Percentiles rank a stretch among this genome's conserved stretches.
Conservation (phyloP, 2,113 vertebrate species). For the Brachypteracias leptosomus region DNA sequence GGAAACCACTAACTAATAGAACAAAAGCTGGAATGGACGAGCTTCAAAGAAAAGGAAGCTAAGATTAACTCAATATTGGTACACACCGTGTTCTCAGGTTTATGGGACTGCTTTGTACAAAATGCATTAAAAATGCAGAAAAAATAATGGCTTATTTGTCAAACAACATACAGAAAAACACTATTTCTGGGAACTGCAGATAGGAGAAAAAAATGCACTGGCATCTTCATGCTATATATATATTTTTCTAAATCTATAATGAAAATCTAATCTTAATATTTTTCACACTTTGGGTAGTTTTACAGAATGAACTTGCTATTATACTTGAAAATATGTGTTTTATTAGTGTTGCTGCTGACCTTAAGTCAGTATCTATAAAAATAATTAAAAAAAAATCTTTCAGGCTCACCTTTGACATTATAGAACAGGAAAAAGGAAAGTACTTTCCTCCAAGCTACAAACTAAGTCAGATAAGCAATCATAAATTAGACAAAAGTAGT, state of each 20-base stretch:
- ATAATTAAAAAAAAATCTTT: neutral
- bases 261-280: neutral
- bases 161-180: neutral
- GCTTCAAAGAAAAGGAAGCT: neutral
- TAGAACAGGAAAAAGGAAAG: neutral
- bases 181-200: neutral
- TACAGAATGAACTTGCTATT: neutral
- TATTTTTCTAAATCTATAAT: neutral
- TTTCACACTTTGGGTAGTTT: neutral
- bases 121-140: neutral
- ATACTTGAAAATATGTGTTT: neutral
- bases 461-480: neutral
- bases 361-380: neutral
- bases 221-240: neutral
- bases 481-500: neutral
- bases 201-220: neutral
- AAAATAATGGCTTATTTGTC: neutral
- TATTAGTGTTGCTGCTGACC: neutral
- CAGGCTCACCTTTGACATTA: neutral
- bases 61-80: neutral
- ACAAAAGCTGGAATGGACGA: neutral
- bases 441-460: neutral
- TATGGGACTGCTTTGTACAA: neutral
- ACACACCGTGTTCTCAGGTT: neutral
- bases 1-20: conserved; percentile 1